Base-by-base conservation (phyloP, 2,888 invertebrate species). In the Cenopis cana region DNA sequence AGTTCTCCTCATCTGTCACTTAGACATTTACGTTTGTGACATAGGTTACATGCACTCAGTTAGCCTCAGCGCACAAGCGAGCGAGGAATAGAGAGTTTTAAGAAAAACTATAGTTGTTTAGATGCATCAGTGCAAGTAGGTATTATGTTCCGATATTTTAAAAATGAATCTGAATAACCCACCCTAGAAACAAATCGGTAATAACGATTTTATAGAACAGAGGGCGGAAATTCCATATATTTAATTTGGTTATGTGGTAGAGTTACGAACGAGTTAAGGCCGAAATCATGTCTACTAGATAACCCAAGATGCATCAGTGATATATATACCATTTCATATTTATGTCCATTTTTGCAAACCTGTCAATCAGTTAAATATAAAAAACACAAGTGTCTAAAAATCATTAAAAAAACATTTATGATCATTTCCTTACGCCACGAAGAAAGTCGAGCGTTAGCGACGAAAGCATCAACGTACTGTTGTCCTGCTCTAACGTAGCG, bases 381-480 rank as follows among this genome's bases (percentile, higher is more conserved):
- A 52, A 85, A 88, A 88, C 84, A 85, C 84, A 82, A 82, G 84
- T 85, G 81, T 85, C 86, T 89, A 89, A 89, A 90, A 89, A 88
- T 86, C 83, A 83, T 85, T 87, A 66, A 70, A 70, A 69, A 70
- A 65, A 80, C 81, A 79, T 88, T 89, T 89, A 88, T 85, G 87
- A 84, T 80, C 83, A 81, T 79, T 75, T 70, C 70, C 65, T 69
- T 69, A 29, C 66, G 62, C 50, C 67, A 41, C 55, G 67, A 72
- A 72, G 71, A 66, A 67, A 72, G 67, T 72, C 61, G 20, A 18
- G 60, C 41, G 41, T 62, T 62, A 29, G 29, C 50, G 36, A 9
- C 50, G 64, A 49, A 88, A 90, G 87, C 86, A 87, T 87, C 87
- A 83, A 89, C 84, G 75, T 85, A 83, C 80, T 80, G 72, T 79